Evolutionary conservation across 2,797 vertebrate genomes (phyloP), one percentile per base, ranked within the genome.

Genomic region (Eulemur rubriventer): DNA sequence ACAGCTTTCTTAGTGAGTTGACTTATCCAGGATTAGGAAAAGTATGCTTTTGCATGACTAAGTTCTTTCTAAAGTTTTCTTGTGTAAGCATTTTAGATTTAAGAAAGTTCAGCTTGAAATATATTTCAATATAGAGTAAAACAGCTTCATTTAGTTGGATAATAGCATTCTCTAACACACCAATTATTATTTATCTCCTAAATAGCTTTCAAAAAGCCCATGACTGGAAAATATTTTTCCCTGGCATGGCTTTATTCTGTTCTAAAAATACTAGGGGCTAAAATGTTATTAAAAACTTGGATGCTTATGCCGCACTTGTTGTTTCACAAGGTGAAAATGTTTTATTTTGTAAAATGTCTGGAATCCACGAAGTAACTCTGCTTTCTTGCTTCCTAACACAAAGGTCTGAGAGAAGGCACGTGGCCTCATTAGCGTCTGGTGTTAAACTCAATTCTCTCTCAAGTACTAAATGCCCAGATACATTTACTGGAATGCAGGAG

Each of bases 81-180:
- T 95, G 24, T 72, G 14, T 94, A 96, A 92, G 43, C 73, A 97
- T 91, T 97, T 95, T 89, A 90, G 63, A 93, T 92, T 97, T 95
- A 91, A 92, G 33, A 72, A 94, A 81, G 33, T 93, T 91, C 82
- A 82, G 90, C 78, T 91, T 84, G 80, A 93, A 95, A 38, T 87
- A n/a, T 81, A 94, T 93, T 92, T 85, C 78, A 96, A 86, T 80
- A 84, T 67, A 91, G 69, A 82, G 41, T 65, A 94, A n/a, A 94
- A 92, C 2, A 85, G 43, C 22, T 92, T 92, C 67, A 94, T 87
- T 95, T 93, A 73, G 17, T 84, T 78, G 61, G 67, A 65, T 81
- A 95, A 87, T 35, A 76, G 65, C 87, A 95, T 59, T 92, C 59
- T 93, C 38, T 83, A 96, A 92, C 26, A 35, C 48, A 73, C 59